Evolutionary conservation across 2,888 invertebrate species (phyloP).

Genomic region (Lamellibrachia columna): DNA sequence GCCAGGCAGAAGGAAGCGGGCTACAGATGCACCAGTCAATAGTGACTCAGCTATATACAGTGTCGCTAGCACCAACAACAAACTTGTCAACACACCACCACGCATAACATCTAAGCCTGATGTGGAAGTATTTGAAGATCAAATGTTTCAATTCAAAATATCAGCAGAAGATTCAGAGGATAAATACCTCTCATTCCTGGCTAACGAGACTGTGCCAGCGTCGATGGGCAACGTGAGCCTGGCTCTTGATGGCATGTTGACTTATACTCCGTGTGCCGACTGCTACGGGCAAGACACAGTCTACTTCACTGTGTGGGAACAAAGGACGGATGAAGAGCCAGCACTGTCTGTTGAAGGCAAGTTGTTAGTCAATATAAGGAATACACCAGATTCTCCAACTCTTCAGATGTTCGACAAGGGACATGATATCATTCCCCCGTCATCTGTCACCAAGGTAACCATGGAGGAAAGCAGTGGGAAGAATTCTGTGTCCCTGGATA

Average conservation of each 20-base stretch:
- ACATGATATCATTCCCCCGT: too few relatives aligned
- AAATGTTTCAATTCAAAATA: not conserved
- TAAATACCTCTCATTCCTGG: not conserved
- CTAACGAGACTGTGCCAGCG: not conserved
- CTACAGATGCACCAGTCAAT: not conserved
- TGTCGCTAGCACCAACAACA: not conserved
- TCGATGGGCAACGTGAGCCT: not conserved
- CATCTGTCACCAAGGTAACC: too few relatives aligned
- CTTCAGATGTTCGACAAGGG: too few relatives aligned
- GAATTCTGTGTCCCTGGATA: not conserved
- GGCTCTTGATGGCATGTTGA: not conserved
- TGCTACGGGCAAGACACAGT: too few relatives aligned
- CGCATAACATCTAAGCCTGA: not conserved
- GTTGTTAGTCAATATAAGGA: too few relatives aligned
- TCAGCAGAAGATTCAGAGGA: not conserved
- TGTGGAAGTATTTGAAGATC: not conserved
- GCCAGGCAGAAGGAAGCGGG: not conserved
- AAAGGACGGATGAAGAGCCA: too few relatives aligned
- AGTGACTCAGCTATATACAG: not conserved
- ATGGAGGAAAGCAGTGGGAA: not conserved
- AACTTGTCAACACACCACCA: not conserved
- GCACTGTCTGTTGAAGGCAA: too few relatives aligned
- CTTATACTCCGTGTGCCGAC: not conserved
- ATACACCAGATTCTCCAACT: too few relatives aligned
- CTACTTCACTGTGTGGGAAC: too few relatives aligned